Evolutionary conservation across 2,888 invertebrate genomes (phyloP).

Genomic region (Caprella mutica): DNA sequence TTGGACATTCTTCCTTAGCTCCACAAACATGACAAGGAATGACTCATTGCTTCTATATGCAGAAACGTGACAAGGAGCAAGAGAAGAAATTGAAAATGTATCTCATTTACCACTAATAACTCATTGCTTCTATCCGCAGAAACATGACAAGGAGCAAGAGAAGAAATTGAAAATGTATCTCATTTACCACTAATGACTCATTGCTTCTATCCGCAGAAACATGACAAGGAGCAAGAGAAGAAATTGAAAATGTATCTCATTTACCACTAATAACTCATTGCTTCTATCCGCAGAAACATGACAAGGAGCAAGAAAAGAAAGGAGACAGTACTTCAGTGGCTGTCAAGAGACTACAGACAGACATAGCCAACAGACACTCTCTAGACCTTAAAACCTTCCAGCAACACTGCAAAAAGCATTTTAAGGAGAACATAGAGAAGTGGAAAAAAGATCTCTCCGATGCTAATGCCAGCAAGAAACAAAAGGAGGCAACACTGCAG

Average conservation of each 20-base stretch:
- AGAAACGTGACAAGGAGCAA: too few relatives aligned
- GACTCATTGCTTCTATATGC: too few relatives aligned
- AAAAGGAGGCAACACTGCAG: constrained; percentile 79
- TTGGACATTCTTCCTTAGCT: too few relatives aligned
- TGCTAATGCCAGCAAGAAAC: constrained; percentile 80
- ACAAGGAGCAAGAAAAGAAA: constrained; percentile 34
- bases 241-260: constrained; percentile 5
- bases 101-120: too few relatives aligned
- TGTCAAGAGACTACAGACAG: constrained; percentile 86
- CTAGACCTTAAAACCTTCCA: constrained; percentile 81
- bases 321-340: constrained; percentile 38
- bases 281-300: constrained; percentile 35
- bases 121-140: too few relatives aligned
- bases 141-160: too few relatives aligned
- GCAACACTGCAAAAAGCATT: constrained; percentile 88
- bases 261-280: too few relatives aligned
- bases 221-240: constrained; percentile 34
- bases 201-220: too few relatives aligned
- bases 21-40: too few relatives aligned
- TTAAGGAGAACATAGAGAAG: constrained; percentile 82
- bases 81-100: too few relatives aligned
- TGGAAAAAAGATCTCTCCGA: constrained; percentile 81
- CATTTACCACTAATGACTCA: too few relatives aligned
- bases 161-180: neutral
- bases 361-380: constrained; percentile 77